Percentiles rank a stretch among this genome's conserved stretches.
These are phyloP conservation scores for Manacus vitellinus DNA, from an alignment of 2,113 vertebrate species.

Conservation along the genomic window DNA sequence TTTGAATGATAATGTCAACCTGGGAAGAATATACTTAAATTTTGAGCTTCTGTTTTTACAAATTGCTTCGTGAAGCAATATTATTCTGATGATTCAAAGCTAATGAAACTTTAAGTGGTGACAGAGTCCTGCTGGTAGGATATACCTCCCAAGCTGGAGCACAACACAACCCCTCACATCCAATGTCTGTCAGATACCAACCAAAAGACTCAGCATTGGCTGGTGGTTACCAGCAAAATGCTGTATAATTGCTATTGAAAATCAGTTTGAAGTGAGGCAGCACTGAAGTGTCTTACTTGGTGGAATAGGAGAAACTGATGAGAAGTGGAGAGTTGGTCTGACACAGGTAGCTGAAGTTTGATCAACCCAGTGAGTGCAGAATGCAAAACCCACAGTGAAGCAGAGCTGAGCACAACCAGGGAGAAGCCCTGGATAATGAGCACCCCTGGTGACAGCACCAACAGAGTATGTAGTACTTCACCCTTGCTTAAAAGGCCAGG, in stretches of 20 bases:
- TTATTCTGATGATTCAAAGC: slow-evolving; percentile 19
- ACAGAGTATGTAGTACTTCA: background rate
- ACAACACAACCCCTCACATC: background rate
- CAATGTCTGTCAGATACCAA: background rate
- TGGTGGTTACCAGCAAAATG: background rate
- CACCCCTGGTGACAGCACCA: background rate
- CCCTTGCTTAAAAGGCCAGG: background rate
- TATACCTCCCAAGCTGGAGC: background rate
- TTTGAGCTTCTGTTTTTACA: slow-evolving; percentile 31
- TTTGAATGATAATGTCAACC: background rate
- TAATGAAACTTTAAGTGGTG: background rate
- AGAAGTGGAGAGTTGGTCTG: background rate
- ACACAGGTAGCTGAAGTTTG: background rate
- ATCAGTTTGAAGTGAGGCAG: background rate
- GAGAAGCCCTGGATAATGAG: background rate
- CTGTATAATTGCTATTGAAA: background rate
- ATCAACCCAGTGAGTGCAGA: background rate
- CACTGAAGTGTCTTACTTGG: background rate
- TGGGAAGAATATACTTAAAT: background rate
- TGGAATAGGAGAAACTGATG: background rate
- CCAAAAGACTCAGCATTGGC: background rate
- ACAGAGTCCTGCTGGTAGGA: background rate
- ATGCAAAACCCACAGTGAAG: background rate
- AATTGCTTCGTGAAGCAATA: background rate
- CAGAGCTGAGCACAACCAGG: background rate